Conservation (phyloP, 2,888 invertebrate genomes). For the Aleiodes leptofemur region DNA sequence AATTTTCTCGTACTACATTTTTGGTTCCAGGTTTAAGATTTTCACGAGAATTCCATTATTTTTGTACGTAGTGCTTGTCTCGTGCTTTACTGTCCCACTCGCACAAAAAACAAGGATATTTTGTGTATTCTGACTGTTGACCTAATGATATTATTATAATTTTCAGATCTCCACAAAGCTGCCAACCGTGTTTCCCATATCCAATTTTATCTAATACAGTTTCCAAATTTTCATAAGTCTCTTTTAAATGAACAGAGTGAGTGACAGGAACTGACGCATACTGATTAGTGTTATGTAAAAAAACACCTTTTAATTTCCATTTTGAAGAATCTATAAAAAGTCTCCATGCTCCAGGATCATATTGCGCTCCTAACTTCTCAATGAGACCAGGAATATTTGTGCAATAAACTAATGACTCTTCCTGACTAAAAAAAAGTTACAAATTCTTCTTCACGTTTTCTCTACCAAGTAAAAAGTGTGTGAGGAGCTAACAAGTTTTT, state of each 20-base stretch:
- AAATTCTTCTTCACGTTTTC: too few species aligned
- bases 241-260: slow-evolving; percentile 59
- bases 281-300: slow-evolving; percentile 64
- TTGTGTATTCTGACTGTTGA: slow-evolving; percentile 61
- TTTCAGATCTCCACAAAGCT: slow-evolving; percentile 58
- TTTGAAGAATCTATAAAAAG: slow-evolving; percentile 62
- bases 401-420: too few species aligned
- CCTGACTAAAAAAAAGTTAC: too few species aligned
- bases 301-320: slow-evolving; percentile 60
- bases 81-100: slow-evolving; percentile 61
- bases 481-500: too few species aligned
- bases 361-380: too few species aligned
- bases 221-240: slow-evolving; percentile 53
- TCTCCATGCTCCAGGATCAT: too few species aligned
- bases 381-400: too few species aligned
- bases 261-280: slow-evolving; percentile 61
- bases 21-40: too few species aligned
- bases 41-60: too few species aligned
- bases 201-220: slow-evolving; percentile 53
- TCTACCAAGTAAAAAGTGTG: too few species aligned
- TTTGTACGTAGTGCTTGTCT: slow-evolving; percentile 56
- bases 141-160: slow-evolving; percentile 59
- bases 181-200: slow-evolving; percentile 57
- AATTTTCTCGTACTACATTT: too few species aligned
- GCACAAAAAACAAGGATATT: slow-evolving; percentile 61